A percentile compares a stretch with the other conserved stretches of the same genome.
Conservation (phyloP, 2,113 vertebrate genomes). For the Shinisaurus crocodilurus region DNA sequence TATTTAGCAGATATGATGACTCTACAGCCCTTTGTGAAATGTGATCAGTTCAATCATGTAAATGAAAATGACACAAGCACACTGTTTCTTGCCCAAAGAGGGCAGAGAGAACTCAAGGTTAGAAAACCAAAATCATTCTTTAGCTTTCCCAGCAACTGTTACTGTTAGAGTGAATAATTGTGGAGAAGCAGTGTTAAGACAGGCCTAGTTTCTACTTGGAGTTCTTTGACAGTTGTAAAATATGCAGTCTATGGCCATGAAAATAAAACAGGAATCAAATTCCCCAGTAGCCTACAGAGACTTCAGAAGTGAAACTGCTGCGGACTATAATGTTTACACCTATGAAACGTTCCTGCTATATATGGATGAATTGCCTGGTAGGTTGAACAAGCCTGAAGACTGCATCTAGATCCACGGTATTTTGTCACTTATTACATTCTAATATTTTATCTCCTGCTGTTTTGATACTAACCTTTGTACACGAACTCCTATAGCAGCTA, state of each 20-base stretch:
- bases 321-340: not conserved
- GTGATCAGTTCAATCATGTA: slow-evolving; percentile 21
- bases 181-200: slow-evolving; percentile 42
- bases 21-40: not conserved
- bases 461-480: not conserved
- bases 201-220: slow-evolving; percentile 46
- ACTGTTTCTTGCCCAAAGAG: slow-evolving; percentile 36
- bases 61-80: slow-evolving; percentile 14
- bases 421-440: not conserved
- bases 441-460: not conserved
- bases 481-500: not conserved
- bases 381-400: not conserved
- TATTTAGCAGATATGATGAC: accelerated
- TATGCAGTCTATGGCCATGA: slow-evolving; percentile 17
- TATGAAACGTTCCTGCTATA: not conserved
- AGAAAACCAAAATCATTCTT: slow-evolving; percentile 69
- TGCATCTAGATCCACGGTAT: not conserved
- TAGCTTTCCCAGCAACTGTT: slow-evolving; percentile 52
- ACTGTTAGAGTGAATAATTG: slow-evolving; percentile 65
- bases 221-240: slow-evolving; percentile 33
- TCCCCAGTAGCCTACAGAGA: not conserved
- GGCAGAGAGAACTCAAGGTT: slow-evolving; percentile 65
- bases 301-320: slow-evolving; percentile 6
- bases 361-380: not conserved
- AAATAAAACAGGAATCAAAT: slow-evolving; percentile 35